Evolutionary conservation across 2,888 invertebrate genomes (phyloP).

Genomic region (Ormyrus nitidulus): DNA sequence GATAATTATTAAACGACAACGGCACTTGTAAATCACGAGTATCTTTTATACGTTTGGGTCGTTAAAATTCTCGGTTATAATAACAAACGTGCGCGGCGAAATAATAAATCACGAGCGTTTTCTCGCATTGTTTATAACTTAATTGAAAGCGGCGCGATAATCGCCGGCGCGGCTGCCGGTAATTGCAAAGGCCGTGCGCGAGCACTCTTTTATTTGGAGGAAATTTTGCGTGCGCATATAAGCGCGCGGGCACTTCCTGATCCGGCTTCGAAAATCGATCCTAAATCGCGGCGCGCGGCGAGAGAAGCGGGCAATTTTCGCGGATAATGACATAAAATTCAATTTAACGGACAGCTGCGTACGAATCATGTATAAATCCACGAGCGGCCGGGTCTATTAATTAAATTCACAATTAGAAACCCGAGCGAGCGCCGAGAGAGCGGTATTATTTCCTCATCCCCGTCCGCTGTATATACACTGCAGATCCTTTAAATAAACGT

Average conservation of each 20-base stretch:
- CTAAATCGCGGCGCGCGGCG: not conserved
- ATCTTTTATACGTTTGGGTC: no score
- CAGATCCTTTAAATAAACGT: not conserved
- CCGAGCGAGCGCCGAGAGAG: not conserved
- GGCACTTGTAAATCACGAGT: no score
- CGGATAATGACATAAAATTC: conserved; percentile 49
- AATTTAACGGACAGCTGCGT: conserved; percentile 27
- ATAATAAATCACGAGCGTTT: no score
- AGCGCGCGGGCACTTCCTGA: conserved; percentile 20
- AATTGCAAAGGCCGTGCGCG: no score
- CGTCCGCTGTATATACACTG: not conserved
- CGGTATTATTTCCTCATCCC: conserved; percentile 34
- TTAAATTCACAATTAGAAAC: conserved; percentile 53
- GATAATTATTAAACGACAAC: no score
- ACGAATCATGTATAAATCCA: conserved; percentile 16
- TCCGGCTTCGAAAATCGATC: conserved; percentile 38
- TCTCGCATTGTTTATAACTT: no score
- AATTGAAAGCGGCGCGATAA: no score
- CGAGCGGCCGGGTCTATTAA: conserved; percentile 18
- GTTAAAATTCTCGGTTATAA: no score
- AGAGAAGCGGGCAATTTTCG: conserved; percentile 25
- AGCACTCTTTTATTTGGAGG: no score
- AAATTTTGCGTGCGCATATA: not conserved
- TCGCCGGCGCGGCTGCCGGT: no score
- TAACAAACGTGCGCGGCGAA: no score